Evolutionary conservation across 2,888 invertebrate species (phyloP), one percentile per base, ranked within the genome.

Genomic region (Ariolimax columbianus): DNA sequence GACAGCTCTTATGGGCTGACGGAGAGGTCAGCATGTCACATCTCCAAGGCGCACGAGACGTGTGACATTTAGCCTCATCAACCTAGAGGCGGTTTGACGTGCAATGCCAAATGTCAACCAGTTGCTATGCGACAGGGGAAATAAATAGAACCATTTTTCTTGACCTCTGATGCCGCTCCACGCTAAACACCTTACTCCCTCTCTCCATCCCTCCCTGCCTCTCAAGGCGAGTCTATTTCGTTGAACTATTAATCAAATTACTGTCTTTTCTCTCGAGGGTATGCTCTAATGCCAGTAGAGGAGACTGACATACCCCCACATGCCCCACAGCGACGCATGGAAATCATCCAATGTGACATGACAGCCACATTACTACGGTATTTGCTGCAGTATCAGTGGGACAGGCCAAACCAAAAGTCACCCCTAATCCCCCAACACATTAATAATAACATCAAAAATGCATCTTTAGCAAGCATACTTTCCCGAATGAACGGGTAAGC

Each of bases 91-190:
- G 40, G 79, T 7, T 23, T 79, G 79, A 79, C 68, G 47, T 43
- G 66, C 63, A n/a, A 30, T 68, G 79, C 23, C 63, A 78, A 78
- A 78, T 55, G 78, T 78, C 78, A 78, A 40, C 66, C 66, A 40
- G 77, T 59, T 63, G 63, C 63, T 55, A 47, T 79, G 66, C 75
- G 75, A 63, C 79, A 79, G 30, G 43, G 43, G 79, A 66, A 2
- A 33, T 63, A 78, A 78, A 59, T 38, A 78, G 26, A 40, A 63
- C 40, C 59, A 40, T n/a, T 78, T 66, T 36, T 30, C 68, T 79
- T 79, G 68, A 79, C 79, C 66, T 40, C 43, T 7, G 73, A 73
- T 73, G 73, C 11, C 17, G 30, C 43, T n/a, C 36, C 43, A 30
- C 14, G 43, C 6, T 43, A n/a, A 43, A 43, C 40, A 43, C 43